A percentile compares a stretch with the other conserved stretches of the same genome.
These are phyloP conservation scores for Lepidostoma basale DNA, from an alignment of 1,140 invertebrate species.

Conservation along the genomic window DNA sequence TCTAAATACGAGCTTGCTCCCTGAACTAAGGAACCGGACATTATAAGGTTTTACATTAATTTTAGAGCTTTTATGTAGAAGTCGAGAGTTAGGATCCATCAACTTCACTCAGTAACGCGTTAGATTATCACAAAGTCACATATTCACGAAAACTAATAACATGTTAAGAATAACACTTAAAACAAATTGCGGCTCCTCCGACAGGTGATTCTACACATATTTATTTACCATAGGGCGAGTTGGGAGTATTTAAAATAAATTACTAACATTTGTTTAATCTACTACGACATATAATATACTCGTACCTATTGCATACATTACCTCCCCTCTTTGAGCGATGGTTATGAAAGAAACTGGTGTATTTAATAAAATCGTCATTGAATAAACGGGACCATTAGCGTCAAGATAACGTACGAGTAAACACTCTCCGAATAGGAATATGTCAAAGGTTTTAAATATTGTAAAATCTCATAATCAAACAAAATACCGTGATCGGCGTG, in stretches of 20 bases:
- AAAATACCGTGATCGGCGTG: background rate
- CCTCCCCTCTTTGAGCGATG: background rate
- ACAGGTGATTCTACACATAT: slow-evolving; percentile 10
- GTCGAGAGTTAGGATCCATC: too few species aligned
- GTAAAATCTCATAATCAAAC: slow-evolving; percentile 1
- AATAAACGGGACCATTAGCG: background rate
- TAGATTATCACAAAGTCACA: too few species aligned
- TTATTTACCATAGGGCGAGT: slow-evolving; percentile 1
- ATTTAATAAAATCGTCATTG: background rate
- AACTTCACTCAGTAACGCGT: too few species aligned
- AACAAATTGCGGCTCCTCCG: background rate
- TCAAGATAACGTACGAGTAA: background rate
- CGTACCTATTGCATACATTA: slow-evolving; percentile 15
- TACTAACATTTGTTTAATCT: background rate
- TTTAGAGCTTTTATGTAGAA: too few species aligned
- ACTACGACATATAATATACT: background rate
- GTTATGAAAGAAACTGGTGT: slow-evolving; percentile 1
- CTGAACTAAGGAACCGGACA: too few species aligned
- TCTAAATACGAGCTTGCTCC: too few species aligned
- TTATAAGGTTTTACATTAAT: too few species aligned
- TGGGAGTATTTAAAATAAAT: slow-evolving; percentile 3
- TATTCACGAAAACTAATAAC: too few species aligned
- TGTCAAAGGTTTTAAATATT: too few species aligned
- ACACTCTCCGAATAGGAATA: background rate
- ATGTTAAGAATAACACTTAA: too few species aligned